Conservation (phyloP, 2,888 invertebrate genomes). For the Conchocele bisecta region DNA sequence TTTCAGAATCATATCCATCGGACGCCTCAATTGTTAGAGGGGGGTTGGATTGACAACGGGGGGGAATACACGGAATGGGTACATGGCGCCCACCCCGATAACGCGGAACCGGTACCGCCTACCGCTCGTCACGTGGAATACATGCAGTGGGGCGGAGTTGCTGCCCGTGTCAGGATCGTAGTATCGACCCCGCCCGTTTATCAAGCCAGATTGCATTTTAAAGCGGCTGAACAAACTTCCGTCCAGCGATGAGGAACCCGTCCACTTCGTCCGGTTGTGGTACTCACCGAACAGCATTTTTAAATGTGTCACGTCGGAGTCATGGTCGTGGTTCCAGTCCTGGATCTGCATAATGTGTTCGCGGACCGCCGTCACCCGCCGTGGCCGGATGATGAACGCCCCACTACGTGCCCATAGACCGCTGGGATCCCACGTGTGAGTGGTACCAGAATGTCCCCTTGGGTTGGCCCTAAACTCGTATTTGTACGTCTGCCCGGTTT, state of each 20-base stretch:
- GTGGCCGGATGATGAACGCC: conserved; percentile 69
- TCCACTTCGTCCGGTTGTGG: conserved; percentile 30
- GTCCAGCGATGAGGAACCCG: conserved; percentile 38
- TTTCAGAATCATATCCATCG: neutral
- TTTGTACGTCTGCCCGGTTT: conserved; percentile 71
- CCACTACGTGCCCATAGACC: conserved; percentile 74
- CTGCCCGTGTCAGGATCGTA: conserved; percentile 36
- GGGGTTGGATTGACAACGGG: no score
- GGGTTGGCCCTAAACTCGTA: conserved; percentile 69
- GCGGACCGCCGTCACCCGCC: neutral
- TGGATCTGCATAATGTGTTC: conserved; percentile 57
- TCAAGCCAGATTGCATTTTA: conserved; percentile 55
- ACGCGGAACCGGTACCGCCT: conserved; percentile 22
- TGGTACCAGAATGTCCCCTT: conserved; percentile 73
- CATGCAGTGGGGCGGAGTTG: conserved; percentile 56
- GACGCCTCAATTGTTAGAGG: no score
- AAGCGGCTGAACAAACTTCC: conserved; percentile 43
- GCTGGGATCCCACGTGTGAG: conserved; percentile 67
- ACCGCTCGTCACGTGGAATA: conserved; percentile 47
- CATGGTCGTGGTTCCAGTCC: conserved; percentile 69
- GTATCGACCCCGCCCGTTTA: conserved; percentile 70
- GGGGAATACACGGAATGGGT: conserved; percentile 32
- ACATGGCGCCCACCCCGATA: conserved; percentile 33
- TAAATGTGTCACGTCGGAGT: conserved; percentile 51
- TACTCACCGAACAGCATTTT: conserved; percentile 55